A percentile compares a stretch with the other conserved stretches of the same genome.
phyloP scores from a whole-genome alignment of 2,113 vertebrate genomes.

The Rhipidura dahli region DNA sequence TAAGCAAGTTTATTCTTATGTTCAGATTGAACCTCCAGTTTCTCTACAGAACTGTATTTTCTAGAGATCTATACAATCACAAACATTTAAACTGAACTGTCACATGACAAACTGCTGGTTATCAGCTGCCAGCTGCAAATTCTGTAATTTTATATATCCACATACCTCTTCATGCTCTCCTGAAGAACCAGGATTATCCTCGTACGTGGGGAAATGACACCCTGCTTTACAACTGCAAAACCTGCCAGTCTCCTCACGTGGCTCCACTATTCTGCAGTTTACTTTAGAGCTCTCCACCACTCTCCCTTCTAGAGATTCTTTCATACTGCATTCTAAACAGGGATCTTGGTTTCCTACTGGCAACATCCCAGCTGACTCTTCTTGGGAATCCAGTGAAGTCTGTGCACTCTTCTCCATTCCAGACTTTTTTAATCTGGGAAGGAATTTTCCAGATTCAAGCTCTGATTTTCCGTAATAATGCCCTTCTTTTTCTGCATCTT shows the following conservation, averaged over 20 bases:
- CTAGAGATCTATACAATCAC: conserved; percentile 6
- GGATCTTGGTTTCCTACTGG: conserved; percentile 78
- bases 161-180: conserved; percentile 86
- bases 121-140: conserved; percentile 32
- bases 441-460: conserved; percentile 97
- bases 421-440: conserved; percentile 94
- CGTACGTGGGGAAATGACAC: conserved; percentile 79
- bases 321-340: conserved; percentile 85
- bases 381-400: conserved; percentile 97
- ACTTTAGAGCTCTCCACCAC: conserved; percentile 69
- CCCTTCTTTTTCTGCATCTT: conserved; percentile 96
- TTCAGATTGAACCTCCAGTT: conserved; percentile 23
- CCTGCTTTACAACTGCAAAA: conserved; percentile 80
- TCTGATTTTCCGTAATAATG: conserved; percentile 96
- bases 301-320: conserved; percentile 73
- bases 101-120: conserved; percentile 37
- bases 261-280: conserved; percentile 81
- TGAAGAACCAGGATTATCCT: conserved; percentile 81
- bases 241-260: conserved; percentile 76
- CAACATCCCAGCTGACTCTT: conserved; percentile 84
- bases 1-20: neutral
- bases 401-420: conserved; percentile 99
- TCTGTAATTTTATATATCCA: conserved; percentile 36
- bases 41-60: conserved; percentile 15
- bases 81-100: neutral